Evolutionary conservation across 1,140 invertebrate species (phyloP).

Genomic region (Bilobella aurantiaca): DNA sequence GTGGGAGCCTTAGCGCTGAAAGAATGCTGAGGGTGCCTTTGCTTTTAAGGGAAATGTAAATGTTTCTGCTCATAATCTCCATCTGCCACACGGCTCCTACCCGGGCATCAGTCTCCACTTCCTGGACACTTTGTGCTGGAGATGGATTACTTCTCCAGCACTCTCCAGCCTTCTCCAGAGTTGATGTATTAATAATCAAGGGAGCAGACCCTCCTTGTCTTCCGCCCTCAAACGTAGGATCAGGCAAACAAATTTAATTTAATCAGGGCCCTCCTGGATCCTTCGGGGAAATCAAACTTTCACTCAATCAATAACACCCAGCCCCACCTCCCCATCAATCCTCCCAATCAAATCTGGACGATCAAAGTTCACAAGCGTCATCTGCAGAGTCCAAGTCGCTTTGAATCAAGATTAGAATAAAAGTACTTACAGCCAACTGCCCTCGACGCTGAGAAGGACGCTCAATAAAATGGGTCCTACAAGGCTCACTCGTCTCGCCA

Average conservation of each 20-base stretch:
- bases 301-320: not conserved
- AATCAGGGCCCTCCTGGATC: not conserved
- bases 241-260: not conserved
- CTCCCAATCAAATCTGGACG: not conserved
- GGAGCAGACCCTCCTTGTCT: not conserved
- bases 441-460: not conserved
- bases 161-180: too few relatives aligned
- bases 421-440: not conserved
- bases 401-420: too few relatives aligned
- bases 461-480: not conserved
- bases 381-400: too few relatives aligned
- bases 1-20: not conserved
- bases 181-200: not conserved
- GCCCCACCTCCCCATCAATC: not conserved
- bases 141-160: not conserved
- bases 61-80: conserved; percentile 1
- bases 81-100: not conserved
- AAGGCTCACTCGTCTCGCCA: not conserved
- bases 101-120: not conserved
- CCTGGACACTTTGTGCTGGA: not conserved
- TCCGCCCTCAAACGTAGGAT: not conserved
- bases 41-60: not conserved
- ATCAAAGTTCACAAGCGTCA: not conserved
- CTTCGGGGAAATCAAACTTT: not conserved
- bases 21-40: too few relatives aligned